These are phyloP conservation scores for Rhynchopsitta pachyrhyncha DNA, from an alignment of 2,113 vertebrate genomes.

Conservation along the genomic window DNA sequence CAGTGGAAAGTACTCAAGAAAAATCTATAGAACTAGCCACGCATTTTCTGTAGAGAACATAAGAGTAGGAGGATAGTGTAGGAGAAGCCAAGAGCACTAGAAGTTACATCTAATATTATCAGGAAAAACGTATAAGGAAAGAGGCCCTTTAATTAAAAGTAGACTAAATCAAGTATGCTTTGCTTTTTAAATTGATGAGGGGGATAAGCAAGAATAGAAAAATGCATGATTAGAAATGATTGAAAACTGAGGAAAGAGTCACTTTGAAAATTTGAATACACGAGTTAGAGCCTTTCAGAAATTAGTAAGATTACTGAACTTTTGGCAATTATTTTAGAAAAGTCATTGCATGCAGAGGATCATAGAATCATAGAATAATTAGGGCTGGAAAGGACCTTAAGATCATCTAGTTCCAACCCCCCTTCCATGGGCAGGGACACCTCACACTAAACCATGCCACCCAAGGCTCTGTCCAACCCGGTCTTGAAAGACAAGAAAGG, in stretches of 20 bases:
- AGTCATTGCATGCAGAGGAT: background rate
- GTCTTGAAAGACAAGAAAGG: background rate
- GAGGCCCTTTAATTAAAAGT: slow-evolving; percentile 39
- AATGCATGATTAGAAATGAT: background rate
- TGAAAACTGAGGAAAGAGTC: slow-evolving; percentile 11
- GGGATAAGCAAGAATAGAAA: slow-evolving; percentile 22
- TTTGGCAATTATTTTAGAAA: background rate
- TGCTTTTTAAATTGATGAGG: slow-evolving; percentile 21
- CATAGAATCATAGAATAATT: too few relatives aligned
- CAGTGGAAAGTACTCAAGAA: background rate
- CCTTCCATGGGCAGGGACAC: too few relatives aligned
- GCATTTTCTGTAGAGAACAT: background rate
- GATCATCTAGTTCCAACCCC: too few relatives aligned
- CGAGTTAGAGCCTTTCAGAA: background rate
- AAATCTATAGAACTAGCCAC: background rate
- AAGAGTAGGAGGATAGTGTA: slow-evolving; percentile 11
- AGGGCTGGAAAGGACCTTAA: too few relatives aligned
- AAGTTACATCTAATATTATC: slow-evolving; percentile 31
- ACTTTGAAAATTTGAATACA: background rate
- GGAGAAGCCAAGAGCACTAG: slow-evolving; percentile 30
- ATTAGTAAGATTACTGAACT: background rate
- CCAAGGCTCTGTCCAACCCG: too few relatives aligned
- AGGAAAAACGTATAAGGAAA: background rate
- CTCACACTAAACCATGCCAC: too few relatives aligned
- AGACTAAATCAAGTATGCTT: slow-evolving; percentile 20